These are phyloP conservation scores for Limnephilus lunatus DNA, from an alignment of 2,888 invertebrate genomes.

Conservation along the genomic window DNA sequence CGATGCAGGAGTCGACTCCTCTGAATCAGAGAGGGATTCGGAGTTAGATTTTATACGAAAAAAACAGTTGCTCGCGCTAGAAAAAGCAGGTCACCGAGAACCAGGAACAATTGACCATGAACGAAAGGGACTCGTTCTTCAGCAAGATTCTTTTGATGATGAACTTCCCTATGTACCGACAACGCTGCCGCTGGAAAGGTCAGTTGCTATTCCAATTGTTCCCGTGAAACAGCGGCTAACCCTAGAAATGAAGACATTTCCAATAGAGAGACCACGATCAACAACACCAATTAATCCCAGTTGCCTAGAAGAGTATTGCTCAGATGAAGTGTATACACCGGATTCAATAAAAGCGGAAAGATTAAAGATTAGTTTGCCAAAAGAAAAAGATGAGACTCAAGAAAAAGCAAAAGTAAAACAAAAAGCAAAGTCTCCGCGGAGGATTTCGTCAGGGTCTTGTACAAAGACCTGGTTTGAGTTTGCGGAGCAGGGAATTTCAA, in stretches of 20 bases:
- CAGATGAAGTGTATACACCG: constrained; percentile 71
- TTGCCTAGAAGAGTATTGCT: constrained; percentile 84
- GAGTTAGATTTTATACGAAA: constrained; percentile 77
- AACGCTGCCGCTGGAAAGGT: constrained; percentile 91
- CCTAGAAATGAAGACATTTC: constrained; percentile 81
- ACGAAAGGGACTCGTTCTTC: constrained; percentile 85
- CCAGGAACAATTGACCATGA: constrained; percentile 83
- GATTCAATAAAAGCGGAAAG: constrained; percentile 77
- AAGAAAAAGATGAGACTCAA: constrained; percentile 78
- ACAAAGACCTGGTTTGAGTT: constrained; percentile 80
- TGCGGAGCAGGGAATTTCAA: constrained; percentile 80
- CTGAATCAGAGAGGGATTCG: constrained; percentile 86
- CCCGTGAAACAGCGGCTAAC: constrained; percentile 85
- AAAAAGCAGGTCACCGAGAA: constrained; percentile 71
- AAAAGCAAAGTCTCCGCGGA: constrained; percentile 76
- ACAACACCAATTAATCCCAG: constrained; percentile 85
- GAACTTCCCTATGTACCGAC: constrained; percentile 93
- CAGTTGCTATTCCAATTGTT: constrained; percentile 87
- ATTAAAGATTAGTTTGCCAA: constrained; percentile 83
- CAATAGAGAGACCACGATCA: constrained; percentile 85
- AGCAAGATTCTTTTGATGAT: constrained; percentile 90
- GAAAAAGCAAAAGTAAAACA: constrained; percentile 68
- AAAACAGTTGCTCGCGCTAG: constrained; percentile 68
- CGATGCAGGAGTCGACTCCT: constrained; percentile 78
- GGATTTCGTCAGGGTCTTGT: constrained; percentile 73